phyloP scores from a whole-genome alignment of 2,113 vertebrate genomes.

The Cebidichthys violaceus region DNA sequence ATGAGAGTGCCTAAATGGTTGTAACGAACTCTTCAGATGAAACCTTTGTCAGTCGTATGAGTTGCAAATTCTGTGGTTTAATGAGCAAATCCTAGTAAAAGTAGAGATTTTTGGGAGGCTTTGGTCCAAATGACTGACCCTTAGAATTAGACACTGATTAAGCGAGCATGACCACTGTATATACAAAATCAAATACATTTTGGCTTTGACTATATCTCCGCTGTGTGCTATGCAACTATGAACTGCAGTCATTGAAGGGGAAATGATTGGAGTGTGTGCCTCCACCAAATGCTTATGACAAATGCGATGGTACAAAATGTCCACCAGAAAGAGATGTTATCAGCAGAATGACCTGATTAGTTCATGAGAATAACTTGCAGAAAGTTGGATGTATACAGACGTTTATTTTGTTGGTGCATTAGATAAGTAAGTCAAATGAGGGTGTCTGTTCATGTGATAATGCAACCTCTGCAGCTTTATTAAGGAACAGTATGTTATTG shows the following conservation, averaged over 20 bases:
- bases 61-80: constrained; percentile 27
- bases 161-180: constrained; percentile 24
- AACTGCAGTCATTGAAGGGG: constrained; percentile 52
- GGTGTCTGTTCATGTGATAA: constrained; percentile 26
- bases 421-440: constrained; percentile 14
- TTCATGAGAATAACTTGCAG: not conserved
- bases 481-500: constrained; percentile 50
- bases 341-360: constrained; percentile 30
- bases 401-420: constrained; percentile 37
- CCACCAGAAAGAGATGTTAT: constrained; percentile 43
- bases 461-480: constrained; percentile 56
- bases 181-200: constrained; percentile 19
- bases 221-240: constrained; percentile 71
- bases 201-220: constrained; percentile 21
- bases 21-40: not conserved
- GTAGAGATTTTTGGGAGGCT: not conserved
- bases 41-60: constrained; percentile 2
- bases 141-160: constrained; percentile 11
- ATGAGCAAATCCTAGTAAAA: constrained; percentile 25
- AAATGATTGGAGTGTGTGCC: constrained; percentile 46
- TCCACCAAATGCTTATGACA: constrained; percentile 49
- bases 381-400: constrained; percentile 20
- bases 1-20: constrained; percentile 16
- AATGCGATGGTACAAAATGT: constrained; percentile 70
- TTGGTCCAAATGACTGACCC: constrained; percentile 21